phyloP scores from a whole-genome alignment of 2,888 invertebrate species.

The Tribolium freemani region DNA sequence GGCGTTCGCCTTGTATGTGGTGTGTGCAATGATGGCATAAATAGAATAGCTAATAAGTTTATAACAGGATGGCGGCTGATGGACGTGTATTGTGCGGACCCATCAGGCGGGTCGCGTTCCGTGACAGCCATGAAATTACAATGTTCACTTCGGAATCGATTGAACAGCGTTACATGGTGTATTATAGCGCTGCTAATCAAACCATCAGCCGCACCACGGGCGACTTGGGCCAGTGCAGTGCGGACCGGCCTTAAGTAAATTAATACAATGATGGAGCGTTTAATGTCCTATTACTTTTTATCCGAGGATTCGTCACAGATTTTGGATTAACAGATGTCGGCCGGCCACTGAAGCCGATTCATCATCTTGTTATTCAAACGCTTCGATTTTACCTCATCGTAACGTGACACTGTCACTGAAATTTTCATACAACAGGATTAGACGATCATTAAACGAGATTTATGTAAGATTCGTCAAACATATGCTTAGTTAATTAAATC shows the following conservation, averaged over 20 bases:
- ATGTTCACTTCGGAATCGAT: constrained; percentile 68
- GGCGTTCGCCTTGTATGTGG: constrained; percentile 15
- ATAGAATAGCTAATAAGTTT: constrained; percentile 65
- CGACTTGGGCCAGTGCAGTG: constrained; percentile 45
- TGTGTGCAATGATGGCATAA: constrained; percentile 42
- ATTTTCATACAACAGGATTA: background rate
- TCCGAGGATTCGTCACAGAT: constrained; percentile 41
- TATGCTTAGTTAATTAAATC: background rate
- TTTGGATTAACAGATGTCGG: constrained; percentile 31
- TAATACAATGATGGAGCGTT: constrained; percentile 66
- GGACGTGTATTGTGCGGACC: constrained; percentile 64
- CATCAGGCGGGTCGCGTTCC: constrained; percentile 64
- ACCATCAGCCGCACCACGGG: constrained; percentile 54
- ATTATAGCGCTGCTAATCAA: constrained; percentile 61
- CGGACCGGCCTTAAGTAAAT: constrained; percentile 61
- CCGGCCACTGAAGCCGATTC: constrained; percentile 4
- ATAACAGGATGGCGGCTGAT: constrained; percentile 62
- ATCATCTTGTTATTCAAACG: background rate
- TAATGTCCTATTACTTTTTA: constrained; percentile 51
- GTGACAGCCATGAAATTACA: constrained; percentile 69
- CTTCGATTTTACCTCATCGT: background rate
- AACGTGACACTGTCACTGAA: background rate
- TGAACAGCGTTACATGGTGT: constrained; percentile 66
- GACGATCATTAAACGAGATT: background rate
- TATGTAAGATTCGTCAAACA: background rate